These are phyloP conservation scores for Nestor notabilis DNA, from an alignment of 2,113 vertebrate genomes.

Conservation along the genomic window DNA sequence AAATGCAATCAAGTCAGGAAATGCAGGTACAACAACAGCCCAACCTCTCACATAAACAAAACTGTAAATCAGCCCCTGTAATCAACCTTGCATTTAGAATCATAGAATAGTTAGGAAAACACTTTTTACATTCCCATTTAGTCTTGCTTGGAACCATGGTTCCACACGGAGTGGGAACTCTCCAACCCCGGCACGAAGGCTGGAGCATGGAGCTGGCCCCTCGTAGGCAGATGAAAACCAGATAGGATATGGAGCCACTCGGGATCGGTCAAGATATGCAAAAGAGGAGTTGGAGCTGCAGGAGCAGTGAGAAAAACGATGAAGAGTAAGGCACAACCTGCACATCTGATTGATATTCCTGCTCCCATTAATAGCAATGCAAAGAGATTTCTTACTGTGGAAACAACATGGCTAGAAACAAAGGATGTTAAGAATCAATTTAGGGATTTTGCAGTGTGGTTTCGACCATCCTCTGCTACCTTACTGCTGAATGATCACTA, in stretches of 20 bases:
- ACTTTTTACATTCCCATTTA: not conserved
- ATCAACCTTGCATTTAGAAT: not conserved
- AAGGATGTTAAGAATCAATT: not conserved
- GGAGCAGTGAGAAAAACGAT: not conserved
- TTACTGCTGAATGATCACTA: not conserved
- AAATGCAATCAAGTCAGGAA: not conserved
- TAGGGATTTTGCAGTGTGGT: not conserved
- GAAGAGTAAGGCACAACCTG: not conserved
- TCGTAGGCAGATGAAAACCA: not conserved
- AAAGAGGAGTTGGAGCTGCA: not conserved
- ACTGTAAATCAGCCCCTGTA: not conserved
- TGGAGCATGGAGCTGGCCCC: not conserved
- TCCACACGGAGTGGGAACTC: not conserved
- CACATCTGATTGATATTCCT: not conserved
- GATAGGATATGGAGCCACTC: not conserved
- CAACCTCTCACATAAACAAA: not conserved
- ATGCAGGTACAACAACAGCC: not conserved
- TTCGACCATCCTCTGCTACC: not conserved
- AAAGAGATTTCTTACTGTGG: not conserved
- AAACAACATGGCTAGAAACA: not conserved
- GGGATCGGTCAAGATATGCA: not conserved
- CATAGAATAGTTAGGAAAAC: not conserved
- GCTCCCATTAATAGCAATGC: rapidly evolving
- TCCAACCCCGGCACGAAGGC: not conserved
- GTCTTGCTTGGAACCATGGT: not conserved